Conservation (phyloP, 2,797 vertebrate species). For the Tapirus indicus region DNA sequence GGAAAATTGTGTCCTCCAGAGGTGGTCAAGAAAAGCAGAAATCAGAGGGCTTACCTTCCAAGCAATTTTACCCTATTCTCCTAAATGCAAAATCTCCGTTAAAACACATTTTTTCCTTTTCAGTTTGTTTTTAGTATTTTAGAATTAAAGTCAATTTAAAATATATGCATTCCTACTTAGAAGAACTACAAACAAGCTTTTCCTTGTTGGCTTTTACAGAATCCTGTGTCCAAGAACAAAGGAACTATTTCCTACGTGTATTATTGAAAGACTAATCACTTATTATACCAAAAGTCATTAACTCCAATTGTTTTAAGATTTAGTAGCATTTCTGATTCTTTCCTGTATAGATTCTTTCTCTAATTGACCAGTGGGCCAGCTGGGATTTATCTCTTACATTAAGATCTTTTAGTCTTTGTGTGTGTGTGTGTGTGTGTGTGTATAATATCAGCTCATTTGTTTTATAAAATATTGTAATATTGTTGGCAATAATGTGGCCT, state of each 20-base stretch:
- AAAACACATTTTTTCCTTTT: not conserved
- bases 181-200: not conserved
- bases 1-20: not conserved
- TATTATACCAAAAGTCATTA: conserved; percentile 63
- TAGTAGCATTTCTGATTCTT: conserved; percentile 59
- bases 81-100: not conserved
- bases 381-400: conserved; percentile 57
- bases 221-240: conserved; percentile 24
- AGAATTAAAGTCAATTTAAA: conserved; percentile 30
- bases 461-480: conserved; percentile 35
- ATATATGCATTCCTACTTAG: not conserved
- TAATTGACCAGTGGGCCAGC: conserved; percentile 43
- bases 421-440: not conserved
- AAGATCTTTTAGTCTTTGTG: conserved; percentile 23
- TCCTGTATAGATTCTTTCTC: conserved; percentile 53
- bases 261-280: conserved; percentile 66
- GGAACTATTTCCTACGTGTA: not conserved
- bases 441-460: not conserved
- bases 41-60: not conserved
- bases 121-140: conserved; percentile 17
- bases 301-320: conserved; percentile 58
- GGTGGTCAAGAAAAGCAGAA: not conserved
- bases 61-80: not conserved
- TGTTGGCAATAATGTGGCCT: not conserved
- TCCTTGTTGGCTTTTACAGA: conserved; percentile 15